phyloP scores from a whole-genome alignment of 1,140 invertebrate species.

The Muscidifurax raptorellus region DNA sequence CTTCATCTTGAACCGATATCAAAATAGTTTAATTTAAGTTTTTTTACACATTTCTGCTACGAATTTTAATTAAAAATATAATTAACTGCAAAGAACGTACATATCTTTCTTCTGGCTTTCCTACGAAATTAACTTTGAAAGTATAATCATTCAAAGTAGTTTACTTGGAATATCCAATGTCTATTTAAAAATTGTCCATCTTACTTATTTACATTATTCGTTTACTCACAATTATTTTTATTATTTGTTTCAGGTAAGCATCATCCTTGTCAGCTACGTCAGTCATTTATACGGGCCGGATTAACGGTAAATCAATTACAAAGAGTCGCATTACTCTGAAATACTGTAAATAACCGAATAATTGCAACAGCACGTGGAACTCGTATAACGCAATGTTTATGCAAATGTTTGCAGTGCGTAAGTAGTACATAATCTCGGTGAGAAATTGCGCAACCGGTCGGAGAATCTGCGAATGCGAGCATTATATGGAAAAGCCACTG shows the following conservation, averaged over 20 bases:
- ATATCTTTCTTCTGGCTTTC: background rate
- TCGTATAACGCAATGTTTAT: background rate
- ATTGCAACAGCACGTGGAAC: background rate
- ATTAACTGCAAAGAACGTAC: background rate
- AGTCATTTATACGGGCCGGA: background rate
- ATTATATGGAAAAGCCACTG: conserved; percentile 18
- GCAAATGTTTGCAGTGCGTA: background rate
- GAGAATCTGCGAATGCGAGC: background rate
- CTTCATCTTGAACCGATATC: background rate
- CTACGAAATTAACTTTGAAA: no score
- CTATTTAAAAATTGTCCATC: background rate
- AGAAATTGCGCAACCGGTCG: background rate
- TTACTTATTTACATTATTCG: background rate
- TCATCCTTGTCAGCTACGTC: background rate
- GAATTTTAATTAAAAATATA: background rate
- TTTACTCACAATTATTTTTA: background rate
- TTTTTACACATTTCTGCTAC: background rate
- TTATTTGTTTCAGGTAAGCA: conserved; percentile 33
- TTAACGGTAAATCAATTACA: background rate
- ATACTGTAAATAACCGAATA: background rate
- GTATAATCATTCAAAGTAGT: no score
- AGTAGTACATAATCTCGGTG: background rate
- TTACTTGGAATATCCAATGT: no score
- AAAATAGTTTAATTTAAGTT: background rate
- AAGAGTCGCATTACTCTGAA: background rate